Evolutionary conservation across 2,113 vertebrate species (phyloP).

Genomic region (Promerops cafer): DNA sequence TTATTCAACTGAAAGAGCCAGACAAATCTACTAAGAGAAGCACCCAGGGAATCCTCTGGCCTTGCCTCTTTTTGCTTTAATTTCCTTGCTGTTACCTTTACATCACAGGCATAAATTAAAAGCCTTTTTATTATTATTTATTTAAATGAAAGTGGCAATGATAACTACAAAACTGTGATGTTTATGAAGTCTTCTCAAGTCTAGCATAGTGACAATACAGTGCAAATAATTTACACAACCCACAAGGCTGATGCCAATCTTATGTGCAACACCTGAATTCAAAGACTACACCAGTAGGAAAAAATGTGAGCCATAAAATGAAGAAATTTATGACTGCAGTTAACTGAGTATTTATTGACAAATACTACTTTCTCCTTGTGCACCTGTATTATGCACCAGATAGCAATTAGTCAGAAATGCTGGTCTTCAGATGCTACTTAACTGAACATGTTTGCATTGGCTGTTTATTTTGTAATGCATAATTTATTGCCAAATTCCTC

Average conservation of each 20-base stretch:
- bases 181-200: not conserved
- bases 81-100: not conserved
- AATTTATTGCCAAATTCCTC: not conserved
- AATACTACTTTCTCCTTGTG: not conserved
- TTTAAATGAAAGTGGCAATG: not conserved
- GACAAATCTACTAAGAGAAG: not conserved
- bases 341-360: not conserved
- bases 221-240: not conserved
- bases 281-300: not conserved
- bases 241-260: not conserved
- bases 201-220: not conserved
- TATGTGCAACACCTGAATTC: not conserved
- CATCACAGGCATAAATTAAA: not conserved
- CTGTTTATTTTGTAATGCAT: not conserved
- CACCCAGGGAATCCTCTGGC: not conserved
- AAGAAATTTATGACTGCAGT: not conserved
- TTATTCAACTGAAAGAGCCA: not conserved
- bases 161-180: not conserved
- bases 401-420: not conserved
- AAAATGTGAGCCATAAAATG: not conserved
- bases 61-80: not conserved
- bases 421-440: not conserved
- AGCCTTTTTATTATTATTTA: not conserved
- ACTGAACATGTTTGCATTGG: not conserved
- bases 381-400: not conserved